Conservation (phyloP, 2,888 invertebrate species). For the Panopea generosa region DNA sequence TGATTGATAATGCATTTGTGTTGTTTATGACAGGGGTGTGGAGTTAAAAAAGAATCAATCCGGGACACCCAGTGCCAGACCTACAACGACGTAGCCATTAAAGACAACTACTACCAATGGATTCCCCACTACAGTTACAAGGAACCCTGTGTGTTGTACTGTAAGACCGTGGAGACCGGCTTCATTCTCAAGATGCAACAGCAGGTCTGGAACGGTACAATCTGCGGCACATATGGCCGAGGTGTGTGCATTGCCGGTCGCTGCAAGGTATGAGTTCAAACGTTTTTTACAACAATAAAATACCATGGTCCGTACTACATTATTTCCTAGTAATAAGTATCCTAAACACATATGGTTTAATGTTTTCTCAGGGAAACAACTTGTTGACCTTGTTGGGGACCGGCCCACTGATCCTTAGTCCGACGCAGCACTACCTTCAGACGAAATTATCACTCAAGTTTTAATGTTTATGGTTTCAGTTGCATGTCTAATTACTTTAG, state of each 20-base stretch:
- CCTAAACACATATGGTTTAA: too few species aligned
- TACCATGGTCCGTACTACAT: too few species aligned
- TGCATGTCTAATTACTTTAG: too few species aligned
- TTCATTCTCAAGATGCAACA: constrained; percentile 53
- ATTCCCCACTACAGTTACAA: constrained; percentile 90
- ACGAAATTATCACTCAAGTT: too few species aligned
- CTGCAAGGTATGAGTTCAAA: constrained; percentile 90
- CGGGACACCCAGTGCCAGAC: constrained; percentile 92
- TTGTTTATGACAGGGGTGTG: constrained; percentile 65
- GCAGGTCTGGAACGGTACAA: constrained; percentile 92
- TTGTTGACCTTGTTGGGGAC: too few species aligned
- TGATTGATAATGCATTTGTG: too few species aligned
- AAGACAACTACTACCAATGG: constrained; percentile 91
- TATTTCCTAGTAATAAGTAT: too few species aligned
- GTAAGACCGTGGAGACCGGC: constrained; percentile 82
- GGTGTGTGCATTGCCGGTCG: constrained; percentile 97
- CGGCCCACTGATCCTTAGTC: too few species aligned
- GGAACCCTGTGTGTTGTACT: constrained; percentile 93
- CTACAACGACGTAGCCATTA: constrained; percentile 93
- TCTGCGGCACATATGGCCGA: constrained; percentile 90
- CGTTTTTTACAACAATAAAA: too few species aligned
- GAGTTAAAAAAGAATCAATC: constrained; percentile 14
- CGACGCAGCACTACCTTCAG: too few species aligned
- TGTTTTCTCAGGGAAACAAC: too few species aligned
- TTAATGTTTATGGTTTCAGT: too few species aligned